These are phyloP conservation scores for Pseudolaguvia tuberculata DNA, from an alignment of 2,113 vertebrate species.

Conservation along the genomic window DNA sequence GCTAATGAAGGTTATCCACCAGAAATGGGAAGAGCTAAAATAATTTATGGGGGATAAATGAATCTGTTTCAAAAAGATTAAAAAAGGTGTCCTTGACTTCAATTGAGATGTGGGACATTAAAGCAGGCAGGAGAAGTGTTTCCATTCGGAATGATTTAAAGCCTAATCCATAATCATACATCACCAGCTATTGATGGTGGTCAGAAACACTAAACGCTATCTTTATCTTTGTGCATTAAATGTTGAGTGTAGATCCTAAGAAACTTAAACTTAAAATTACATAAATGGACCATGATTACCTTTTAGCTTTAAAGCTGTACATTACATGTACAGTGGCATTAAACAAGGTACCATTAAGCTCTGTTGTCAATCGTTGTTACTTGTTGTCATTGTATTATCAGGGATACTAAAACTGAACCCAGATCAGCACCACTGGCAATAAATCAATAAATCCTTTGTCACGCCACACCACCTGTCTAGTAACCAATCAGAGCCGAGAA, in stretches of 20 bases:
- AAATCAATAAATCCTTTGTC: not conserved
- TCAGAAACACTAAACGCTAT: not conserved
- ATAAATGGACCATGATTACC: not conserved
- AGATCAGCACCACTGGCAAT: not conserved
- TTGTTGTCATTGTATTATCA: not conserved
- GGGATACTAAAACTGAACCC: slow-evolving; percentile 7
- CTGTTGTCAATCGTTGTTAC: not conserved
- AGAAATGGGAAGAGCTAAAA: slow-evolving; percentile 4
- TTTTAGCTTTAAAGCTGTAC: not conserved
- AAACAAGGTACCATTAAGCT: not conserved
- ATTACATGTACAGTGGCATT: too few relatives aligned
- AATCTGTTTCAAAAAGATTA: slow-evolving; percentile 2
- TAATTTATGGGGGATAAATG: slow-evolving; percentile 17
- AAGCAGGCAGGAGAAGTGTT: too few relatives aligned
- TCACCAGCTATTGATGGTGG: not conserved
- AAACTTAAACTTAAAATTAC: not conserved
- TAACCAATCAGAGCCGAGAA: slow-evolving; percentile 49
- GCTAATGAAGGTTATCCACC: slow-evolving; percentile 12
- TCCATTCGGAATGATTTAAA: slow-evolving; percentile 1
- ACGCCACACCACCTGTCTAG: slow-evolving; percentile 40
- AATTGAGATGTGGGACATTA: not conserved
- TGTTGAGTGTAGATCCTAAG: too few relatives aligned
- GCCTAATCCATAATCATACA: not conserved
- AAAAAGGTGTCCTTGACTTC: slow-evolving; percentile 16
- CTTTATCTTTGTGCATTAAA: not conserved